phyloP scores from a whole-genome alignment of 2,888 invertebrate species.

The Scaptomyza polygonia region DNA sequence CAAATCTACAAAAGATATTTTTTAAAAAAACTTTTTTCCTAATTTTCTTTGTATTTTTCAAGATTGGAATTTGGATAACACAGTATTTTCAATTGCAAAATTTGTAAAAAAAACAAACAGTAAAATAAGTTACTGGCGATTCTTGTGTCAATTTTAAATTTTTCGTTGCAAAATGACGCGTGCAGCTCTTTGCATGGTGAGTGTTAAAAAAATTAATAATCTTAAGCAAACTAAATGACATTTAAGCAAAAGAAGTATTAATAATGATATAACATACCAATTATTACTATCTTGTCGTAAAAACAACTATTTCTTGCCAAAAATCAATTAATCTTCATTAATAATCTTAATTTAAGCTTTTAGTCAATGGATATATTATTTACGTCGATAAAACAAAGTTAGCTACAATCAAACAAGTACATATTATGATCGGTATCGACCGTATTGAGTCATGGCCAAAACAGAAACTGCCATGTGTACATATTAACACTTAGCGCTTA shows the following conservation, averaged over 20 bases:
- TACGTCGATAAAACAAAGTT: slow-evolving; percentile 15
- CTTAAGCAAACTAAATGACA: background rate
- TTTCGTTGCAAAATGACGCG: slow-evolving; percentile 83
- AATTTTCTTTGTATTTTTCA: slow-evolving; percentile 64
- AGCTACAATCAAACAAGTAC: slow-evolving; percentile 10
- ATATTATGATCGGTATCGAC: slow-evolving; percentile 27
- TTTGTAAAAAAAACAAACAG: slow-evolving; percentile 30
- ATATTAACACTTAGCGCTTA: slow-evolving; percentile 55
- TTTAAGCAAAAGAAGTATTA: background rate
- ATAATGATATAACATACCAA: background rate
- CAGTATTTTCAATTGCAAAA: slow-evolving; percentile 63
- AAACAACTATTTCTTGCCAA: background rate
- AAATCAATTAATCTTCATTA: slow-evolving; percentile 12
- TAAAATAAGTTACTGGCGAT: slow-evolving; percentile 69
- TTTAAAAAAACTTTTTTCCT: slow-evolving; percentile 38
- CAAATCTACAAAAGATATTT: slow-evolving; percentile 13
- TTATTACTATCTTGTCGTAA: background rate
- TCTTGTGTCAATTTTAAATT: slow-evolving; percentile 73
- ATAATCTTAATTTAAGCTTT: slow-evolving; percentile 5
- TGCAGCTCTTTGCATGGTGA: slow-evolving; percentile 84
- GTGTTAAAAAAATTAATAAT: slow-evolving; percentile 53
- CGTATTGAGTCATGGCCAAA: slow-evolving; percentile 41
- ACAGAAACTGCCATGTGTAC: slow-evolving; percentile 22
- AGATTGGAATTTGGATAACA: slow-evolving; percentile 72
- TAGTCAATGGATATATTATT: background rate